Evolutionary conservation across 2,113 vertebrate genomes (phyloP), one percentile per base, ranked within the genome.

Genomic region (Psammodynastes pulverulentus): DNA sequence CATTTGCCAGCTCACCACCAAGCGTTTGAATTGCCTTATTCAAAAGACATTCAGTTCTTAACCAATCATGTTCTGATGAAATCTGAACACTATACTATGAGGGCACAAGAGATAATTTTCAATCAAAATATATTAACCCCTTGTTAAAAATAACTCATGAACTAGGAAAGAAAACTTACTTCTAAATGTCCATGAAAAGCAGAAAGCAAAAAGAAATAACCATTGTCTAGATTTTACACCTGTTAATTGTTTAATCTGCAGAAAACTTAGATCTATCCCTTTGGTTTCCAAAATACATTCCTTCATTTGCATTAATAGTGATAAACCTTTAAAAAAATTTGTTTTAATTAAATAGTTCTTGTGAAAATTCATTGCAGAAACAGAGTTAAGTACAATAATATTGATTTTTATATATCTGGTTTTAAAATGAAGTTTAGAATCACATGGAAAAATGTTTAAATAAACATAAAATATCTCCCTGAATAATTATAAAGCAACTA

Each of bases 1-100:
- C 89, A 53, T 95, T 95, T 48, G 92, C 54, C 90, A 95, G 48
- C 23, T 93, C 91, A 45, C 89, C 62, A 92, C 93, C 67, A 93
- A 86, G 23, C 5, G 89, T 79, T 15, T 94, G 29, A 93, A 90
- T 86, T 89, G 79, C 58, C 86, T 87, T 94, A 79, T 88, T 94
- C 94, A 93, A 51, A 92, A 49, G 10, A 89, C 93, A 91, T 92
- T 85, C 54, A 95, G 91, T 88, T 87, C 43, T 93, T 93, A 85
- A 91, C 88, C 43, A 89, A 91, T 88, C 34, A 88, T 72, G 43
- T 9, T 92, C 34, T 92, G 72, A 91, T 1, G 58, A 95, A 90
- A 93, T 88, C 3, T 86, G 87, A 94, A 8, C 34, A 58, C 17
- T 92, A 52, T 92, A 62, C 84, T 79, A 56, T 26, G 91, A n/a